These are phyloP conservation scores for Drosophila burlai DNA, from an alignment of 1,140 invertebrate genomes.

Conservation along the genomic window DNA sequence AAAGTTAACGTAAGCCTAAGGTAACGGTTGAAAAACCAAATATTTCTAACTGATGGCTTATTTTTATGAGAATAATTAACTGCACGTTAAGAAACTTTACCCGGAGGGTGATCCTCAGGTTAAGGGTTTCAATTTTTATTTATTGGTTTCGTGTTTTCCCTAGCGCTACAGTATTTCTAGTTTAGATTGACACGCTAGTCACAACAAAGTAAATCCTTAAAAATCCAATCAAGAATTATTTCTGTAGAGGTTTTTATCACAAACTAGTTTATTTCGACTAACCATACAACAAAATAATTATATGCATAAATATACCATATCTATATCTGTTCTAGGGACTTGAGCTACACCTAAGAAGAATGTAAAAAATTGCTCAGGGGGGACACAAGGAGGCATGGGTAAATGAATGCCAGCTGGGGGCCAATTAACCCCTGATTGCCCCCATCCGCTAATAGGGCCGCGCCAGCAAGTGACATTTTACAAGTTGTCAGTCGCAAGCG, in stretches of 20 bases:
- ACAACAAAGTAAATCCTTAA: background rate
- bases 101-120: background rate
- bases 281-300: background rate
- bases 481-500: constrained; percentile 64
- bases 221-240: background rate
- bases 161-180: too few relatives aligned
- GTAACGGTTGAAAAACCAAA: background rate
- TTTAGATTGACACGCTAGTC: too few relatives aligned
- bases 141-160: too few relatives aligned
- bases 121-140: background rate
- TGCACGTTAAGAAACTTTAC: background rate
- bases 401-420: constrained; percentile 43
- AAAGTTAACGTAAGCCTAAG: too few relatives aligned
- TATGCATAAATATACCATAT: background rate
- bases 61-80: background rate
- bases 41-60: background rate
- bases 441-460: constrained; percentile 4
- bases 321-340: background rate
- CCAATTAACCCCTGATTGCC: constrained; percentile 54
- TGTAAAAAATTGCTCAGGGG: background rate
- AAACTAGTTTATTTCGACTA: background rate
- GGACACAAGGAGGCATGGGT: background rate
- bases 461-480: constrained; percentile 14
- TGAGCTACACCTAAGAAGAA: background rate
- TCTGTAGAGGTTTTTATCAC: background rate